These are phyloP conservation scores for Brachypterus glaber DNA, from an alignment of 2,888 invertebrate genomes.

Conservation along the genomic window DNA sequence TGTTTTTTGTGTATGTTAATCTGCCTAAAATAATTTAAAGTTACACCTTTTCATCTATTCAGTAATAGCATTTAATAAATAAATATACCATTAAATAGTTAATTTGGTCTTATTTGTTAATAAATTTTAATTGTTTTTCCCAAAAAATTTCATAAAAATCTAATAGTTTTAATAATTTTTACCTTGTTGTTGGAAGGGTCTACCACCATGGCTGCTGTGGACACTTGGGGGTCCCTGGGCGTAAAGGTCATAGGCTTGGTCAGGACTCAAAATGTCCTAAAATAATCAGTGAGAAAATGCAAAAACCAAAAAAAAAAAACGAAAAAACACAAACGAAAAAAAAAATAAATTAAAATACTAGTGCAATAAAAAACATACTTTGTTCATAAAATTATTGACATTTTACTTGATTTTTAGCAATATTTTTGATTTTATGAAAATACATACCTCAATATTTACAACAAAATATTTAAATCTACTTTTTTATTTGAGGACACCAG, in stretches of 20 bases:
- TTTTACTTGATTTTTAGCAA: too few species aligned
- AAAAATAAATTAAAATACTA: too few species aligned
- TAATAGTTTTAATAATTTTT: conserved; percentile 33
- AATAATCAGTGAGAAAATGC: conserved; percentile 36
- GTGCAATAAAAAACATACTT: conserved; percentile 25
- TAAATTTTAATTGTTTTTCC: conserved; percentile 14
- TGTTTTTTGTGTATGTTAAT: too few species aligned
- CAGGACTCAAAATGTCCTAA: conserved; percentile 85
- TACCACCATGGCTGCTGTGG: conserved; percentile 68
- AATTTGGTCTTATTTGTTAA: neutral
- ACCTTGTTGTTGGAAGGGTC: conserved; percentile 81
- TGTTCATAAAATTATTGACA: too few species aligned
- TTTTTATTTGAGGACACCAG: too few species aligned
- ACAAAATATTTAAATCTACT: too few species aligned
- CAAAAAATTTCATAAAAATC: too few species aligned
- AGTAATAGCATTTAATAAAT: too few species aligned
- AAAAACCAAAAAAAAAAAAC: conserved; percentile 38
- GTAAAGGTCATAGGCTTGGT: conserved; percentile 90
- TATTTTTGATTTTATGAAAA: too few species aligned
- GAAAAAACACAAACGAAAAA: conserved; percentile 31
- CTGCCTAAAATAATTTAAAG: too few species aligned
- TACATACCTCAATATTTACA: conserved; percentile 11
- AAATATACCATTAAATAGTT: too few species aligned
- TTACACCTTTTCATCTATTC: too few species aligned
- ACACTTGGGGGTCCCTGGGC: conserved; percentile 84